Conservation (phyloP, 2,113 vertebrate species). For the Sus scrofa region T2T-Sscrofa CM000830.6:99365001-99365500, state of each 20-base stretch:
- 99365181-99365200: conserved; percentile 36
- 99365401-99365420: conserved; percentile 39
- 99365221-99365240: background rate
- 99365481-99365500: conserved; percentile 46
- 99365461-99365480: conserved; percentile 55
- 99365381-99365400: background rate
- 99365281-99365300: background rate
- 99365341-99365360: background rate
- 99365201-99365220: conserved; percentile 32
- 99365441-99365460: conserved; percentile 16
- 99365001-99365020: too few species aligned
- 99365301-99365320: background rate
- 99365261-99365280: conserved; percentile 1
- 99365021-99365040: too few species aligned
- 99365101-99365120: background rate
- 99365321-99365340: conserved; percentile 1
- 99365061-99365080: background rate
- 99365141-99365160: background rate
- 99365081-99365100: background rate
- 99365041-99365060: background rate
- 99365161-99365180: conserved; percentile 57
- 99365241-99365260: conserved; percentile 33
- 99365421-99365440: conserved; percentile 27
- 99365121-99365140: conserved; percentile 41
- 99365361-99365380: conserved; percentile 13